phyloP scores from a whole-genome alignment of 2,797 vertebrate species.

The Melanotaenia pygmaea region DNA sequence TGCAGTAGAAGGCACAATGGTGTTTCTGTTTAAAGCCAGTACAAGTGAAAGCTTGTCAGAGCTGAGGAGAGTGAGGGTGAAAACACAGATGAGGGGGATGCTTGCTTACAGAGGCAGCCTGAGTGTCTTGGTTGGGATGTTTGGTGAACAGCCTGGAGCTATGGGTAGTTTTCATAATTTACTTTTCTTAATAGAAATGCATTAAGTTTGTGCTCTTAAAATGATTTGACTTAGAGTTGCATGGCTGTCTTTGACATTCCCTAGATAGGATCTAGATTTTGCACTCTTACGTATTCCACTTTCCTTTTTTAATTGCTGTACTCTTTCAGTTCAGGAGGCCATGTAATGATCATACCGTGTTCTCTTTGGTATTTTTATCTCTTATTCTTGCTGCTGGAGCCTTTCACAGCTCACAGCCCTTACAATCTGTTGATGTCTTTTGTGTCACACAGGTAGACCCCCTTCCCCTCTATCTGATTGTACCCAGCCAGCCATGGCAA shows the following conservation, averaged over 20 bases:
- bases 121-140: slow-evolving; percentile 44
- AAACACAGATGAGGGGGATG: slow-evolving; percentile 43
- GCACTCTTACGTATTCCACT: slow-evolving; percentile 16
- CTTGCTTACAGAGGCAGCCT: slow-evolving; percentile 59
- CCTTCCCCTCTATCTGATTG: slow-evolving; percentile 26
- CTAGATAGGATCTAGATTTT: slow-evolving; percentile 25
- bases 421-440: not conserved
- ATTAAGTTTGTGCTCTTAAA: not conserved
- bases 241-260: slow-evolving; percentile 12
- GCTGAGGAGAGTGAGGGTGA: slow-evolving; percentile 57
- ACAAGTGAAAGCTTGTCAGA: slow-evolving; percentile 76
- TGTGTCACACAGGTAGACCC: slow-evolving; percentile 3
- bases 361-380: not conserved
- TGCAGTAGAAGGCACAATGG: slow-evolving; percentile 75
- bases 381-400: not conserved
- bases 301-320: not conserved
- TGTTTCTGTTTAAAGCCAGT: slow-evolving; percentile 75
- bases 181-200: not conserved
- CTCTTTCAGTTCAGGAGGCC: not conserved
- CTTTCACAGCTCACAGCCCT: slow-evolving; percentile 3
- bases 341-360: not conserved
- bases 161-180: not conserved
- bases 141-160: slow-evolving; percentile 33
- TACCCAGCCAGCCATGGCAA: not conserved
- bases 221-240: not conserved